Evolutionary conservation across 2,797 vertebrate species (phyloP).

Genomic region (Graptemys geographica): DNA sequence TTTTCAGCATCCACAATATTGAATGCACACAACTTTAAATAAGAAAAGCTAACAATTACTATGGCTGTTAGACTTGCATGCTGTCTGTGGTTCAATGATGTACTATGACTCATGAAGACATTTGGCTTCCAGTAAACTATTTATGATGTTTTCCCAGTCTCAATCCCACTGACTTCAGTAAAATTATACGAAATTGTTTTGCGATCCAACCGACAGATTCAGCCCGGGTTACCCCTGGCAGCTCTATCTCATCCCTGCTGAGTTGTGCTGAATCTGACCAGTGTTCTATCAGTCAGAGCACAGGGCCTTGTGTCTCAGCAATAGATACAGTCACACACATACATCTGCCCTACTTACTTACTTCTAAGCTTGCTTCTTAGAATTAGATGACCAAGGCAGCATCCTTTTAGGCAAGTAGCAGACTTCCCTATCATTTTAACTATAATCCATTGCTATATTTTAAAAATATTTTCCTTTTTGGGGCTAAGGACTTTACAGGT

Average conservation of each 20-base stretch:
- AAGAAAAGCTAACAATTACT: background rate
- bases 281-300: background rate
- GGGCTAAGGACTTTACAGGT: too few relatives aligned
- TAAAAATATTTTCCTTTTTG: too few relatives aligned
- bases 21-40: background rate
- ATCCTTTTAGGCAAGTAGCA: too few relatives aligned
- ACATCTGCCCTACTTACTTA: too few relatives aligned
- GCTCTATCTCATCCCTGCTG: background rate
- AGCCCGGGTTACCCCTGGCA: background rate
- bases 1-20: background rate
- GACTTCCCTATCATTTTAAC: too few relatives aligned
- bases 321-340: background rate
- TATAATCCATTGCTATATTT: too few relatives aligned
- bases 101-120: background rate
- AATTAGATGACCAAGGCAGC: too few relatives aligned
- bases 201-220: background rate
- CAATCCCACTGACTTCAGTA: background rate
- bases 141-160: background rate
- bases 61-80: background rate
- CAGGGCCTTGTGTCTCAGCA: background rate
- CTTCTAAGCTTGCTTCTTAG: too few relatives aligned
- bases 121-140: background rate
- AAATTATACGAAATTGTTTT: background rate
- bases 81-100: background rate
- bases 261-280: background rate